These are phyloP conservation scores for Scrobipalpa atriplicella DNA, from an alignment of 2,888 invertebrate genomes.

Conservation along the genomic window DNA sequence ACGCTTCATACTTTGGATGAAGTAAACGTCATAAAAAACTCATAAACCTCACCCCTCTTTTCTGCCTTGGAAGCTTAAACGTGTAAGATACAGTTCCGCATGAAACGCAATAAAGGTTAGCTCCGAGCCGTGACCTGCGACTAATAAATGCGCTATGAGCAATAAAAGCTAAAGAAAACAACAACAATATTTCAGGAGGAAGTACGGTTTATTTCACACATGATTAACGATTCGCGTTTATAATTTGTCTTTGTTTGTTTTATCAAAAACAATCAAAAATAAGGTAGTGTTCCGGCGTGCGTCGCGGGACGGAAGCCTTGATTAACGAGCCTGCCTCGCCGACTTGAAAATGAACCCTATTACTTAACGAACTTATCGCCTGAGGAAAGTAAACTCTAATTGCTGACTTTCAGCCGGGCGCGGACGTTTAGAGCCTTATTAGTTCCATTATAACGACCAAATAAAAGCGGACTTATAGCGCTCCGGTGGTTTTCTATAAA, in stretches of 20 bases:
- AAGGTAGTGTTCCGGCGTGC: slow-evolving; percentile 68
- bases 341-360: slow-evolving; percentile 76
- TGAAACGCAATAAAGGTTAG: slow-evolving; percentile 20
- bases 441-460: slow-evolving; percentile 30
- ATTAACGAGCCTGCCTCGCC: slow-evolving; percentile 71
- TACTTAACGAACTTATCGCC: slow-evolving; percentile 69
- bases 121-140: slow-evolving; percentile 24
- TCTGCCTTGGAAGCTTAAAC: slow-evolving; percentile 15
- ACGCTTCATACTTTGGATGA: slow-evolving; percentile 8
- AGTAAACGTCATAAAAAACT: slow-evolving; percentile 26
- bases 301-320: slow-evolving; percentile 65
- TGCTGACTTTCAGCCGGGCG: slow-evolving; percentile 56
- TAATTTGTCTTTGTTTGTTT: slow-evolving; percentile 75
- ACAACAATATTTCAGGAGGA: slow-evolving; percentile 47
- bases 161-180: slow-evolving; percentile 30
- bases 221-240: slow-evolving; percentile 70
- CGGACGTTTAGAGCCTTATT: slow-evolving; percentile 36
- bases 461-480: slow-evolving; percentile 29
- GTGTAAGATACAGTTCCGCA: slow-evolving; percentile 14
- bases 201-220: slow-evolving; percentile 60
- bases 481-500: slow-evolving; percentile 10
- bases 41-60: slow-evolving; percentile 23
- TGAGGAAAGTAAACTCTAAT: slow-evolving; percentile 62
- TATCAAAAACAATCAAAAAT: slow-evolving; percentile 80
- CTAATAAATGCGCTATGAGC: slow-evolving; percentile 20